phyloP scores from a whole-genome alignment of 2,888 invertebrate genomes.

The Bruchidius siliquastri region DNA sequence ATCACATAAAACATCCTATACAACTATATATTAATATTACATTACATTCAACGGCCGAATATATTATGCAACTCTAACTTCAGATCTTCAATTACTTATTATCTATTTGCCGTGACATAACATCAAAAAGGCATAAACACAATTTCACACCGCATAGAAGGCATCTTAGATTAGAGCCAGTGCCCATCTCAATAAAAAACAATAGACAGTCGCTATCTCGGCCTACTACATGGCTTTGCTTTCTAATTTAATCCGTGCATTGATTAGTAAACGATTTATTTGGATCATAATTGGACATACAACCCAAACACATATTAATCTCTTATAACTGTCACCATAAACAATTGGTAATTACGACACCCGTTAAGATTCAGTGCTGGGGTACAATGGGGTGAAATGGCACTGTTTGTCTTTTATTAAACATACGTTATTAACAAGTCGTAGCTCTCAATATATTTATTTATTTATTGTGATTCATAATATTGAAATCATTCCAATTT shows the following conservation, averaged over 20 bases:
- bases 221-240: background rate
- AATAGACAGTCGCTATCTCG: background rate
- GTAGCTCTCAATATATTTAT: too few relatives aligned
- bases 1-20: too few relatives aligned
- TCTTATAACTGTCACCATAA: constrained; percentile 2
- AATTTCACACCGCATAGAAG: background rate
- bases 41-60: too few relatives aligned
- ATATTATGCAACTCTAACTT: too few relatives aligned
- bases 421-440: too few relatives aligned
- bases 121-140: background rate
- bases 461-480: too few relatives aligned
- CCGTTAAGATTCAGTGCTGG: background rate
- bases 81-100: background rate
- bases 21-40: too few relatives aligned
- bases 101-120: background rate
- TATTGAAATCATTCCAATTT: too few relatives aligned
- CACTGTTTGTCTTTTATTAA: background rate
- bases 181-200: background rate
- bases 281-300: background rate
- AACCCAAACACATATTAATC: constrained; percentile 3
- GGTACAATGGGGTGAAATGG: background rate
- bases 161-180: background rate
- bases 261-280: constrained; percentile 2
- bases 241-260: background rate
- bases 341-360: constrained; percentile 1